Evolutionary conservation across 2,113 vertebrate genomes (phyloP).

Genomic region (Semnornis frantzii): DNA sequence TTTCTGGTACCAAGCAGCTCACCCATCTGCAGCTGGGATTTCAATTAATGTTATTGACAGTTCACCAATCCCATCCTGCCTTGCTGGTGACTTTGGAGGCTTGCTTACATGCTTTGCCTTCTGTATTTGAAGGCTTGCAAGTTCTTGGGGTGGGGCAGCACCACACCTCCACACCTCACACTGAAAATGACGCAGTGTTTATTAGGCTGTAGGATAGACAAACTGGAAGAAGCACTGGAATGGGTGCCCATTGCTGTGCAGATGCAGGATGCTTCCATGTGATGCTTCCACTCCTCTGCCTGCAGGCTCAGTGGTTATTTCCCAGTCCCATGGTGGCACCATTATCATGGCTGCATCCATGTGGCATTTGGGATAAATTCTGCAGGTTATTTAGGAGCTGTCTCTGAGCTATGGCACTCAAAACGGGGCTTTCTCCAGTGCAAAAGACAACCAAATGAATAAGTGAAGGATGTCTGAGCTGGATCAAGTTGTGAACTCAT

Average conservation of each 20-base stretch:
- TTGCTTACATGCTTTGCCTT: background rate
- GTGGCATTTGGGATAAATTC: background rate
- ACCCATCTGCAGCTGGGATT: background rate
- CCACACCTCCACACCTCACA: rapidly evolving
- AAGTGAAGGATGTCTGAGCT: constrained; percentile 6
- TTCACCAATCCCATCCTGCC: background rate
- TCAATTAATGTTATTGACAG: background rate
- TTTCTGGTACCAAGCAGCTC: background rate
- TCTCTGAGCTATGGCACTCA: background rate
- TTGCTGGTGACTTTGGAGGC: background rate
- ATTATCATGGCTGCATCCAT: background rate
- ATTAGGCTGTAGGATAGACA: background rate
- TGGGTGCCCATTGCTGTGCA: background rate
- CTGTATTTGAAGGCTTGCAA: background rate
- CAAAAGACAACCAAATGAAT: background rate
- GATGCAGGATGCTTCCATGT: background rate
- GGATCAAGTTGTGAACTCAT: constrained; percentile 8
- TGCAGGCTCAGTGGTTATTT: background rate
- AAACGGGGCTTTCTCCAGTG: background rate
- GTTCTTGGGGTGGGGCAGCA: background rate
- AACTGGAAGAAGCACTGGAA: rapidly evolving
- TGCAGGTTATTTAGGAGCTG: background rate
- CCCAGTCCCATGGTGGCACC: background rate
- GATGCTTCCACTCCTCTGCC: background rate
- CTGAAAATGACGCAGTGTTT: background rate